Evolutionary conservation across 1,140 invertebrate species (phyloP).

Genomic region (Bacillus rossius): DNA sequence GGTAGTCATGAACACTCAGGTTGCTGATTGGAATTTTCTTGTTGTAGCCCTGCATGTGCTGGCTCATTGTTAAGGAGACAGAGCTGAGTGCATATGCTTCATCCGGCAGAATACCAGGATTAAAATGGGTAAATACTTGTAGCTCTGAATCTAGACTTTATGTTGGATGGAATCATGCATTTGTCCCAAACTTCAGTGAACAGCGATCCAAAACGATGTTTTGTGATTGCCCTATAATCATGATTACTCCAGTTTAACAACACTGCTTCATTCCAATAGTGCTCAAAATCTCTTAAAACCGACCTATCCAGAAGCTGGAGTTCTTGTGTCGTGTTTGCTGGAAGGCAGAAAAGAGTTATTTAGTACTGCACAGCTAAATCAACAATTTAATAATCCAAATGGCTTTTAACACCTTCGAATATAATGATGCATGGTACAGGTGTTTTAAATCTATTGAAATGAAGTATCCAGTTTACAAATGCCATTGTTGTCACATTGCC

Average conservation of each 20-base stretch:
- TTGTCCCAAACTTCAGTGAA: conserved; percentile 32
- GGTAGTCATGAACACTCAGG: too few species aligned
- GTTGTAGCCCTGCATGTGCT: too few species aligned
- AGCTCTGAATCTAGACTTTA: conserved; percentile 28
- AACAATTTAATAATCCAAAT: conserved; percentile 30
- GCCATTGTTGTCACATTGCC: conserved; percentile 36
- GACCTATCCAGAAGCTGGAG: conserved; percentile 39
- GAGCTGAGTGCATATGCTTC: conserved; percentile 29
- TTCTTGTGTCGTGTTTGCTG: conserved; percentile 38
- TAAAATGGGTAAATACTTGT: conserved; percentile 31
- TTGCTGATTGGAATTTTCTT: too few species aligned
- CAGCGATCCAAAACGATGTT: conserved; percentile 32
- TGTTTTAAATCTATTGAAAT: conserved; percentile 32
- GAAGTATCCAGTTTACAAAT: conserved; percentile 34
- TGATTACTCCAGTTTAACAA: conserved; percentile 18
- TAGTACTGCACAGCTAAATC: conserved; percentile 31
- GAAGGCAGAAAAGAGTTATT: conserved; percentile 36
- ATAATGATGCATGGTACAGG: conserved; percentile 32
- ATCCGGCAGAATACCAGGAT: conserved; percentile 30
- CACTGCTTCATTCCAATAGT: conserved; percentile 36
- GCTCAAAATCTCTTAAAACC: conserved; percentile 34
- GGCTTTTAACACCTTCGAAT: conserved; percentile 37
- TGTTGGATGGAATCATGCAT: conserved; percentile 26
- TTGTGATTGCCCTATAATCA: conserved; percentile 27
- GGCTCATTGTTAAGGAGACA: conserved; percentile 12